Conservation (phyloP, 64 coral and sea anemone genomes). For the Montipora cactus region DNA sequence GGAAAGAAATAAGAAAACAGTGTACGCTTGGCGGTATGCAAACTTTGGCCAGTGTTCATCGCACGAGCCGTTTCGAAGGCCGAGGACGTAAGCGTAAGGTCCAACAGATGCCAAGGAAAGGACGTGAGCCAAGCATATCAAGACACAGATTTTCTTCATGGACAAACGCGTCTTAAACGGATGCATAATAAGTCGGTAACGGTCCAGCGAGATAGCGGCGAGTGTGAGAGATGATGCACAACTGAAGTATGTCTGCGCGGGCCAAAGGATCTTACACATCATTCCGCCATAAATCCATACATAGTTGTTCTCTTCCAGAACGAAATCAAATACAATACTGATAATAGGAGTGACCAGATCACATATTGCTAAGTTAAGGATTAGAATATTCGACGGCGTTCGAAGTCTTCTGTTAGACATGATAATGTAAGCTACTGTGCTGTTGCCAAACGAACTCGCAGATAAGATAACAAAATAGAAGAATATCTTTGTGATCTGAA, state of each 20-base stretch:
- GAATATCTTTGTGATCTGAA: conserved; percentile 33
- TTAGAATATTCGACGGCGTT: conserved; percentile 16
- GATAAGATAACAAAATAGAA: conserved; percentile 48
- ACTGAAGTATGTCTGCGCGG: conserved; percentile 14
- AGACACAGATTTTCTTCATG: conserved; percentile 14
- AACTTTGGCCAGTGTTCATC: conserved; percentile 33
- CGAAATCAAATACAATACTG: conserved; percentile 59
- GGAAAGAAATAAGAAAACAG: conserved; percentile 42
- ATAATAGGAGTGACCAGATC: conserved; percentile 36
- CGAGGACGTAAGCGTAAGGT: conserved; percentile 47
- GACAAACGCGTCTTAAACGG: conserved; percentile 61
- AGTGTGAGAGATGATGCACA: conserved; percentile 44
- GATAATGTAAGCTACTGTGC: conserved; percentile 34
- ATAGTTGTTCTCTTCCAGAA: conserved; percentile 42
- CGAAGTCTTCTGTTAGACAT: not conserved
- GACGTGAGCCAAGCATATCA: conserved; percentile 12
- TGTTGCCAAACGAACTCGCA: conserved; percentile 45
- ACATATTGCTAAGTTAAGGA: conserved; percentile 50
- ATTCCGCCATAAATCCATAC: conserved; percentile 27
- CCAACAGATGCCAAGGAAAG: conserved; percentile 12
- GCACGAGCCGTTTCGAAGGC: conserved; percentile 5
- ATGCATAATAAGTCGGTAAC: conserved; percentile 72
- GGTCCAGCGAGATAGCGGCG: conserved; percentile 38
- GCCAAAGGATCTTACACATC: conserved; percentile 43
- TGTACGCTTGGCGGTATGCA: conserved; percentile 57